Percentiles rank a stretch among this genome's conserved stretches.
phyloP scores from a whole-genome alignment of 1,140 invertebrate species.

The Caenorhabditis tropicalis region DNA sequence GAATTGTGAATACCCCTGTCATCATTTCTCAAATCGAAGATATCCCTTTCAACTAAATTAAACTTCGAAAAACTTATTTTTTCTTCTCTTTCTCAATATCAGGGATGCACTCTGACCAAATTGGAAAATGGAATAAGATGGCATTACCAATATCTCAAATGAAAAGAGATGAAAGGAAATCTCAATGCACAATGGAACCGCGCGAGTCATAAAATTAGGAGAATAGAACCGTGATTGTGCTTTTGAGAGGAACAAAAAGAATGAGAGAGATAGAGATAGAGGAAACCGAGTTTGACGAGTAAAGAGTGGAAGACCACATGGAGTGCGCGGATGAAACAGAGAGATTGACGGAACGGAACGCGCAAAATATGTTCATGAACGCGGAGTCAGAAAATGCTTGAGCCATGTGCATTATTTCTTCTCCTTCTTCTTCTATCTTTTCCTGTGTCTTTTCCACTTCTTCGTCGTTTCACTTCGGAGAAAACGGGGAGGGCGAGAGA shows the following conservation, averaged over 20 bases:
- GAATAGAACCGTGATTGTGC: not conserved
- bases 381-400: not conserved
- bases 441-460: constrained; percentile 40
- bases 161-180: not conserved
- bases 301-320: not conserved
- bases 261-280: not conserved
- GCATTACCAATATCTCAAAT: not conserved
- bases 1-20: no score
- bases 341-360: not conserved
- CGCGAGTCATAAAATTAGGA: not conserved
- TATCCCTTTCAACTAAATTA: not conserved
- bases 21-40: no score
- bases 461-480: constrained; percentile 12
- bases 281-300: not conserved
- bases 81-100: not conserved
- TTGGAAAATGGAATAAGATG: not conserved
- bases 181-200: not conserved
- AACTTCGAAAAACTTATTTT: not conserved
- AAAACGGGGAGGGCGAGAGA: not conserved
- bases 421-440: not conserved
- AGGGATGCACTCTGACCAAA: not conserved
- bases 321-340: not conserved
- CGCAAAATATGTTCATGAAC: not conserved
- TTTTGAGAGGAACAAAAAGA: not conserved
- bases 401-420: not conserved